Percentiles rank a stretch among this genome's conserved stretches.
Conservation (phyloP, 1,140 invertebrate genomes). For the Octopus bimaculoides region DNA sequence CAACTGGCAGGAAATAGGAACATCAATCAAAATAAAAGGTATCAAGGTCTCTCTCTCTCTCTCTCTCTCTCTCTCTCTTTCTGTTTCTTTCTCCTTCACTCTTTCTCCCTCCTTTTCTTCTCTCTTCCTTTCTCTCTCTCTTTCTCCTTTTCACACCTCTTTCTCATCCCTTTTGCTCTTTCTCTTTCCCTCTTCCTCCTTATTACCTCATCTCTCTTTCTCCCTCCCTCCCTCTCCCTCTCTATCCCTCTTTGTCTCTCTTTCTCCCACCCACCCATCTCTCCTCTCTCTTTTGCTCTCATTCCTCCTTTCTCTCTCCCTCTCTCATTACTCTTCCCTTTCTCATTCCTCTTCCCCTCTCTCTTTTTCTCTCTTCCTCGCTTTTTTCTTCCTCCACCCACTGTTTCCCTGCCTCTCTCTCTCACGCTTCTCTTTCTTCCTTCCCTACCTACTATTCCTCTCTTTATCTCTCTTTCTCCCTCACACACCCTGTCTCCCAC, state of each 20-base stretch:
- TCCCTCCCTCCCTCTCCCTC: too few relatives aligned
- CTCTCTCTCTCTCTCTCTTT: neutral
- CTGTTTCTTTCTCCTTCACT: neutral
- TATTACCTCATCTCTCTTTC: too few relatives aligned
- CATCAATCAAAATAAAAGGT: too few relatives aligned
- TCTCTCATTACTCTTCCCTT: neutral
- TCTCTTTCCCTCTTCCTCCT: slow-evolving; percentile 6
- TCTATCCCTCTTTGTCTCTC: too few relatives aligned
- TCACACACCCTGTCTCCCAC: too few relatives aligned
- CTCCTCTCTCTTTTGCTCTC: too few relatives aligned
- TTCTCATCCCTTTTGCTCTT: slow-evolving; percentile 6
- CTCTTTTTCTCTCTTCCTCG: neutral
- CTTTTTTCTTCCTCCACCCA: too few relatives aligned
- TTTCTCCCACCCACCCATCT: neutral
- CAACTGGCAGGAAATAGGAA: too few relatives aligned
- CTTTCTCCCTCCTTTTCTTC: neutral
- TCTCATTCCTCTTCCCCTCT: neutral
- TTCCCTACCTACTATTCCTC: too few relatives aligned
- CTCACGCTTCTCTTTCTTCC: neutral
- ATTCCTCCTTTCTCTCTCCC: neutral
- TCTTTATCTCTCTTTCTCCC: too few relatives aligned
- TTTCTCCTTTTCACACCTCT: neutral
- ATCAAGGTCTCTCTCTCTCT: neutral
- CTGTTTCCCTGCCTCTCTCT: neutral
- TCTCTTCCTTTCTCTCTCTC: too few relatives aligned